phyloP scores from a whole-genome alignment of 2,113 vertebrate species.

The Tetraodon nigroviridis region DNA sequence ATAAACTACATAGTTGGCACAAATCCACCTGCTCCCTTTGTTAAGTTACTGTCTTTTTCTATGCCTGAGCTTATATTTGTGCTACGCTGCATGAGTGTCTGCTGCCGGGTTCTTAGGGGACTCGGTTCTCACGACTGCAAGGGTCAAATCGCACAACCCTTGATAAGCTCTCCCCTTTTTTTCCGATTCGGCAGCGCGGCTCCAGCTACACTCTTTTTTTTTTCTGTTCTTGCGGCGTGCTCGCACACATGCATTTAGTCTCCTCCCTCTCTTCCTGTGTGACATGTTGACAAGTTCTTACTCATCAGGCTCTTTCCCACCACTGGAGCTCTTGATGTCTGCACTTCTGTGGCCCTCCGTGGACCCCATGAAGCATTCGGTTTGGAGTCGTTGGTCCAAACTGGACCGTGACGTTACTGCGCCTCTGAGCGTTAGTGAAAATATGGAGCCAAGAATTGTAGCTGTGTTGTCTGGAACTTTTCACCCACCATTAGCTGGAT shows the following conservation, averaged over 20 bases:
- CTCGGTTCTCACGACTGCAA: slow-evolving; percentile 61
- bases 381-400: slow-evolving; percentile 47
- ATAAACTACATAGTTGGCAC: slow-evolving; percentile 63
- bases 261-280: slow-evolving; percentile 17
- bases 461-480: slow-evolving; percentile 23
- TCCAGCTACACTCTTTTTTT: slow-evolving; percentile 12
- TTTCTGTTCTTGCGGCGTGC: not conserved
- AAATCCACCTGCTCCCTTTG: slow-evolving; percentile 27
- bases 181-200: slow-evolving; percentile 37
- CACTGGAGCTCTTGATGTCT: slow-evolving; percentile 12
- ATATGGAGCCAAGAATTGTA: slow-evolving; percentile 32
- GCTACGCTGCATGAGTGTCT: slow-evolving; percentile 14
- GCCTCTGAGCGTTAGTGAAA: slow-evolving; percentile 49
- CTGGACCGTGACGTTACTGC: slow-evolving; percentile 51
- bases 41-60: slow-evolving; percentile 13
- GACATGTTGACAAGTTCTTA: slow-evolving; percentile 33
- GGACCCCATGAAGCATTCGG: slow-evolving; percentile 41
- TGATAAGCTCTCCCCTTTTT: slow-evolving; percentile 44
- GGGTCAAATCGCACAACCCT: slow-evolving; percentile 44
- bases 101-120: slow-evolving; percentile 34
- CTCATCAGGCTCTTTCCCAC: slow-evolving; percentile 45
- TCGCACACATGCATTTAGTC: not conserved
- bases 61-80: slow-evolving; percentile 13
- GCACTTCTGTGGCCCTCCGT: slow-evolving; percentile 11
- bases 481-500: slow-evolving; percentile 9